Evolutionary conservation across 1,140 invertebrate genomes (phyloP).

Genomic region (Neomicropteryx cornuta): DNA sequence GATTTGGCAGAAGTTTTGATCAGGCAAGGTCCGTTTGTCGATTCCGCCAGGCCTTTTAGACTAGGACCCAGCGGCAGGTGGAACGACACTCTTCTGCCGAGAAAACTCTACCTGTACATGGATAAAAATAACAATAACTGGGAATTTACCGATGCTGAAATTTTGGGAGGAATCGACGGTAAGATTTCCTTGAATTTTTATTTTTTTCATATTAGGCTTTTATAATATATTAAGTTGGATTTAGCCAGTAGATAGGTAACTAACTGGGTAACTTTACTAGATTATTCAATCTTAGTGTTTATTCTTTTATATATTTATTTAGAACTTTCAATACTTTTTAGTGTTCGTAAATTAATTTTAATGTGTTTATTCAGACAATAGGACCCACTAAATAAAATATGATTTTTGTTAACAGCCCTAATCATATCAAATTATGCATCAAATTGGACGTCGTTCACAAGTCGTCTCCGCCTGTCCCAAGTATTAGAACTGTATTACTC

Average conservation of each 20-base stretch:
- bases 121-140: constrained; percentile 33
- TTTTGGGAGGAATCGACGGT: constrained; percentile 57
- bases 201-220: not conserved
- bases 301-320: constrained; percentile 3
- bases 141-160: constrained; percentile 52
- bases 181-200: constrained; percentile 12
- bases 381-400: no score
- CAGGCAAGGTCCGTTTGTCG: constrained; percentile 42
- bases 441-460: constrained; percentile 35
- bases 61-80: constrained; percentile 48
- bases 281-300: no score
- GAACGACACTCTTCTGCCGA: constrained; percentile 50
- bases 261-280: not conserved
- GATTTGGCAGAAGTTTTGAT: constrained; percentile 52
- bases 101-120: constrained; percentile 41
- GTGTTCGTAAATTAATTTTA: no score
- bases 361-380: no score
- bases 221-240: constrained; percentile 4
- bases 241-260: not conserved
- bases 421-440: constrained; percentile 44
- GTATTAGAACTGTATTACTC: constrained; percentile 61
- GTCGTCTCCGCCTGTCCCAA: constrained; percentile 47
- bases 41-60: constrained; percentile 22
- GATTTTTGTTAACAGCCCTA: constrained; percentile 35
- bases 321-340: no score